Evolutionary conservation across 92 coral and sea anemone genomes (phyloP).

Genomic region (Virgularia gustaviana): DNA sequence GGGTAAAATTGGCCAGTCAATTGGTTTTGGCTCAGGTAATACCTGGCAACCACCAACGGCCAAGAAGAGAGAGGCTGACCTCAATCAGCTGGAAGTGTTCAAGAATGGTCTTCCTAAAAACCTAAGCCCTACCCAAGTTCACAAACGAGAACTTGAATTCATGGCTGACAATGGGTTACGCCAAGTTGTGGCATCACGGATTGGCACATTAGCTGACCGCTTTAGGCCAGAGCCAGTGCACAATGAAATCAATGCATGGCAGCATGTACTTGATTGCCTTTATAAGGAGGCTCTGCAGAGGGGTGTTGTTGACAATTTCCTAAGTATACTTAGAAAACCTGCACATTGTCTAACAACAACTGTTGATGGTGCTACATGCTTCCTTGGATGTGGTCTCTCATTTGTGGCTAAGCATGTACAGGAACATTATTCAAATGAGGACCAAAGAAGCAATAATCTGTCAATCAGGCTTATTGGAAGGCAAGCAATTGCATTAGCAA

Average conservation of each 20-base stretch:
- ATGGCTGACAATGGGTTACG: slow-evolving; percentile 58
- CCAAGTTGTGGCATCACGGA: slow-evolving; percentile 53
- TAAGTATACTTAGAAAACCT: too few relatives aligned
- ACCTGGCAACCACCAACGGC: slow-evolving; percentile 47
- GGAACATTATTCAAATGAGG: slow-evolving; percentile 52
- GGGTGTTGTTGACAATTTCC: too few relatives aligned
- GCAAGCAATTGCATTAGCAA: slow-evolving; percentile 59
- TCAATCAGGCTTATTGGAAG: slow-evolving; percentile 44
- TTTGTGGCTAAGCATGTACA: slow-evolving; percentile 39
- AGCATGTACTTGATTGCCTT: too few relatives aligned
- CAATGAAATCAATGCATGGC: too few relatives aligned
- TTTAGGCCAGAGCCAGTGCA: too few relatives aligned
- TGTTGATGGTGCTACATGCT: neutral
- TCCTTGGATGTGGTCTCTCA: slow-evolving; percentile 58
- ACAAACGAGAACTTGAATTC: slow-evolving; percentile 41
- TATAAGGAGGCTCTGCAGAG: too few relatives aligned
- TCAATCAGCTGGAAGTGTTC: slow-evolving; percentile 14
- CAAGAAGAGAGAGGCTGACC: slow-evolving; percentile 29
- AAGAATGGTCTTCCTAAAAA: slow-evolving; percentile 3
- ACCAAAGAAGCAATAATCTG: slow-evolving; percentile 49
- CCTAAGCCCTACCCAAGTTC: slow-evolving; percentile 12
- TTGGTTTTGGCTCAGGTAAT: slow-evolving; percentile 35
- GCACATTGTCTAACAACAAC: too few relatives aligned
- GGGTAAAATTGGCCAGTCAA: slow-evolving; percentile 51
- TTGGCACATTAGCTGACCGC: slow-evolving; percentile 57